Base-by-base conservation (phyloP, 2,888 invertebrate genomes). In the Anorthoa munda region DNA sequence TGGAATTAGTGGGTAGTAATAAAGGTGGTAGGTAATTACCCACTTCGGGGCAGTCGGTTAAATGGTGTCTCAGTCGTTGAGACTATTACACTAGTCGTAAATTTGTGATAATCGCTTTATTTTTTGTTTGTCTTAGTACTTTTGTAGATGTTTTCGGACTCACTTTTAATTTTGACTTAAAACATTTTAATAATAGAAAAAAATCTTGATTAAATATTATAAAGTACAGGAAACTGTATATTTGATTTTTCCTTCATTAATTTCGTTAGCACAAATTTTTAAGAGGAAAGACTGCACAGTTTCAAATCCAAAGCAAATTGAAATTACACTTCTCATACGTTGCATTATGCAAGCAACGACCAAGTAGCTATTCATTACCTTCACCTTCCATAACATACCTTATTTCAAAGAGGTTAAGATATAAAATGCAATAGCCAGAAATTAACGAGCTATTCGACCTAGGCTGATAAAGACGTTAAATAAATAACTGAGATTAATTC, bases 11-110 rank as follows among this genome's bases (percentile, higher is more conserved):
- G 87, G 88, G 85, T 63, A 87, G 93, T 89, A 90, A 93, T 96
- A 95, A 95, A 95, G 93, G 94, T 94, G 92, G 84, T 85, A 83
- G 86, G 83, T 95, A 95, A 95, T 95, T 93, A 94, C 93, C 93
- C 95, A 94, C 95, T 92, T 89, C 87, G 94, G 95, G 86, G 89
- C 90, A 89, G 91, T 93, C 90, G 84, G 90, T 84, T 92, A 90
- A 91, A 91, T 89, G 89, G 82, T 86, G 85, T 86, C 86, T 77
- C 72, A 76, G 82, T 82, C 79, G 72, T 78, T 67, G 66, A 56
- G 53, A 87, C 79, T 83, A 84, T 84, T 80, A 87, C 84, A 79
- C 73, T 65, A 81, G 73, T 64, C 79, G 79, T 86, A 86, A 86
- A 86, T 86, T 82, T 75, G 46, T 45, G 67, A 75, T 82, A 82